These are phyloP conservation scores for Phylloscopus trochiloides DNA, from an alignment of 2,113 vertebrate genomes.

Conservation along the genomic window DNA sequence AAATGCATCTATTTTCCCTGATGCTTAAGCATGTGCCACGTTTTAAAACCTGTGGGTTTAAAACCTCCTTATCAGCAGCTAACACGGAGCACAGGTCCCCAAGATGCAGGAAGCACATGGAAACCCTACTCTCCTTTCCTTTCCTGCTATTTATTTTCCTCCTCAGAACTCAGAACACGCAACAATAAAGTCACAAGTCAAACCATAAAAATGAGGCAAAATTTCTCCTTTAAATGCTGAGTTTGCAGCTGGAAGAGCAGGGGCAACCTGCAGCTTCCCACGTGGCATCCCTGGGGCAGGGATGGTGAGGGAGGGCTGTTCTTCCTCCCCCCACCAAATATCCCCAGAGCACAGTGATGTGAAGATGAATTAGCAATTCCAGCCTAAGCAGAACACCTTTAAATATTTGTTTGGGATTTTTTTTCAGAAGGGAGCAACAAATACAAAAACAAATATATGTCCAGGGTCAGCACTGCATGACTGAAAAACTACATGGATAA, in stretches of 20 bases:
- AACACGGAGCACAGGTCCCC: neutral
- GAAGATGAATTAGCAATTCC: neutral
- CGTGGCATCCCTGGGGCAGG: neutral
- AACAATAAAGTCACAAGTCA: neutral
- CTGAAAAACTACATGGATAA: neutral
- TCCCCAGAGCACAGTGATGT: neutral
- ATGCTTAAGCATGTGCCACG: neutral
- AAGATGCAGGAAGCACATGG: neutral
- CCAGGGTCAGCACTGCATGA: neutral
- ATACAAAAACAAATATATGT: neutral
- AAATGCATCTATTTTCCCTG: neutral
- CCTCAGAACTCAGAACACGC: neutral
- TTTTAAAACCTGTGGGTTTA: neutral
- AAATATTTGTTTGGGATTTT: neutral
- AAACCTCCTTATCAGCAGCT: constrained; percentile 33
- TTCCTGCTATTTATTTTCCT: neutral
- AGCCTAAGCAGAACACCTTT: neutral
- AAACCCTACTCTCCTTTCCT: neutral
- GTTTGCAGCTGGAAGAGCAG: neutral
- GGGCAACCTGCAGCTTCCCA: neutral
- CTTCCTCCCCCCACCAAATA: neutral
- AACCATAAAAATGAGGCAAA: neutral
- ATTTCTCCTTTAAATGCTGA: neutral
- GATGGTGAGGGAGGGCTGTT: neutral
- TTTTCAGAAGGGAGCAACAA: neutral